Evolutionary conservation across 1,140 invertebrate species (phyloP).

Genomic region (Holcopasites calliopsidis): DNA sequence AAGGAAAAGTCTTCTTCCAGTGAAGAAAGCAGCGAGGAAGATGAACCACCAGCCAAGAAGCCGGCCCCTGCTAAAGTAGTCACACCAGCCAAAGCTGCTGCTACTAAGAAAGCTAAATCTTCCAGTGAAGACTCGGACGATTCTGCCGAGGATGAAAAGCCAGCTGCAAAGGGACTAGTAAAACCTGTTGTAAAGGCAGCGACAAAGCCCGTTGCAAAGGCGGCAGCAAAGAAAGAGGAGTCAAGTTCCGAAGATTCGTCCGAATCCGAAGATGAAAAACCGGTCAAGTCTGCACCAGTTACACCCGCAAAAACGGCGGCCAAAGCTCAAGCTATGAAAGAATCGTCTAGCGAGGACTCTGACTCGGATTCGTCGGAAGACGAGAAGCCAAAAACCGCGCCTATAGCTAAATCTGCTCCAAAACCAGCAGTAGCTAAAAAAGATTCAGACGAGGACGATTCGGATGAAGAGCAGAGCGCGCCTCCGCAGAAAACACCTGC

Average conservation of each 20-base stretch:
- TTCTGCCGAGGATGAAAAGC: slow-evolving; percentile 53
- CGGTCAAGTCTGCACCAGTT: neutral
- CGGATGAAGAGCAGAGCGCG: slow-evolving; percentile 55
- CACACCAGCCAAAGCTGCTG: slow-evolving; percentile 29
- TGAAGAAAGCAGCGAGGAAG: slow-evolving; percentile 38
- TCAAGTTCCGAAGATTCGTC: slow-evolving; percentile 71
- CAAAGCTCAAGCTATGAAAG: slow-evolving; percentile 47
- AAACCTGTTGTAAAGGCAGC: neutral
- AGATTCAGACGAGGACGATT: slow-evolving; percentile 40
- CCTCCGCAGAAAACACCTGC: slow-evolving; percentile 48
- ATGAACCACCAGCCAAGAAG: slow-evolving; percentile 34
- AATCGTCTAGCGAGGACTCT: slow-evolving; percentile 69
- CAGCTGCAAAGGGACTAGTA: neutral
- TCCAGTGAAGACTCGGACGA: slow-evolving; percentile 65
- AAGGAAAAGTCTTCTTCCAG: slow-evolving; percentile 58
- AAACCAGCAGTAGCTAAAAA: slow-evolving; percentile 31
- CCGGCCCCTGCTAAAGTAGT: slow-evolving; percentile 11
- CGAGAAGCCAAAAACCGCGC: slow-evolving; percentile 32
- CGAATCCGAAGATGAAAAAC: slow-evolving; percentile 66
- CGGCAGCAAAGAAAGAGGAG: slow-evolving; percentile 56
- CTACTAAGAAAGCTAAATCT: slow-evolving; percentile 63
- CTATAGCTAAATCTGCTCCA: slow-evolving; percentile 30
- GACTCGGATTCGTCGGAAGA: slow-evolving; percentile 56
- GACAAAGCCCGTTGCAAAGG: slow-evolving; percentile 11
- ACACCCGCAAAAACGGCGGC: slow-evolving; percentile 22